These are phyloP conservation scores for Enhydra lutris DNA, from an alignment of 2,113 vertebrate species.

Conservation along the genomic window DNA sequence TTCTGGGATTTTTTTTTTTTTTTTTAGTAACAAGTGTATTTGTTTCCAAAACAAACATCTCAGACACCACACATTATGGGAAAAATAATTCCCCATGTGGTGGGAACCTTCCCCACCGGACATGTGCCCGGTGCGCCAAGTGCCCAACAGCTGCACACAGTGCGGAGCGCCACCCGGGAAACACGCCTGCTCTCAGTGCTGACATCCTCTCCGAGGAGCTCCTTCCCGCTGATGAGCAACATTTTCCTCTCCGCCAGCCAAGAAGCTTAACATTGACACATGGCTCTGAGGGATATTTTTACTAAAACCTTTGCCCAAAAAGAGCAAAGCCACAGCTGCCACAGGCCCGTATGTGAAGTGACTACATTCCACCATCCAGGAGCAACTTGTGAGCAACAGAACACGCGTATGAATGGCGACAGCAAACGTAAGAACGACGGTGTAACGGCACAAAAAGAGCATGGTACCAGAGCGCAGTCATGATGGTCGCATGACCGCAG, in stretches of 20 bases:
- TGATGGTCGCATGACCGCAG: background rate
- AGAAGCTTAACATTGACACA: slow-evolving; percentile 19
- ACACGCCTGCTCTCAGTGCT: slow-evolving; percentile 16
- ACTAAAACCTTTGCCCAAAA: slow-evolving; percentile 36
- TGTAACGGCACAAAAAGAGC: accelerated
- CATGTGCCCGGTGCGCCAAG: background rate
- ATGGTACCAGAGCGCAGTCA: accelerated
- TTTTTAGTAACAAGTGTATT: slow-evolving; percentile 48
- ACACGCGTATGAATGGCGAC: accelerated
- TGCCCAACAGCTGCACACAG: background rate
- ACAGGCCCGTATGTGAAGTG: background rate
- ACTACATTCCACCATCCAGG: background rate
- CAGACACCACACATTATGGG: background rate
- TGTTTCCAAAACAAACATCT: slow-evolving; percentile 72
- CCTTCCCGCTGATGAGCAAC: slow-evolving; percentile 34
- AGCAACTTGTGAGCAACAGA: background rate
- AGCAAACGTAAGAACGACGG: accelerated
- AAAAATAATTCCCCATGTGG: slow-evolving; percentile 21
- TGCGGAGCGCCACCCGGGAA: background rate
- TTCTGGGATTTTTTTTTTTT: background rate
- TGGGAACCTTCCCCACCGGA: background rate
- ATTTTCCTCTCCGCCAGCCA: slow-evolving; percentile 59
- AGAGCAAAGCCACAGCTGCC: slow-evolving; percentile 4
- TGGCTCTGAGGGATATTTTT: background rate
- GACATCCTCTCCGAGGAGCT: slow-evolving; percentile 16